Conservation (phyloP, 2,888 invertebrate genomes). For the Nebria salina region DNA sequence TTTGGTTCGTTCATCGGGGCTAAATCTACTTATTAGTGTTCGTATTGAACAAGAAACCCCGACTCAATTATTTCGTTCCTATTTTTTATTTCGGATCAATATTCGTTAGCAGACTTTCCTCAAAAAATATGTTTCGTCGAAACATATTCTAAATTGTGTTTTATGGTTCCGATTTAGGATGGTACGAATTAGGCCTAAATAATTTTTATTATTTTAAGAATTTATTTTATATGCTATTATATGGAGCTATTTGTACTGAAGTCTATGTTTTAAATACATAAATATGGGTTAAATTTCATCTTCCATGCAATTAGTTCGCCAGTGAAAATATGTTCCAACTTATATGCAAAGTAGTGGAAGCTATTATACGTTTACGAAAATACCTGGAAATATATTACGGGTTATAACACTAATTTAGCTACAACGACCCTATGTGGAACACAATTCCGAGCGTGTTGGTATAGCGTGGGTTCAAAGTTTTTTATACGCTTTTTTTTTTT, state of each 20-base stretch:
- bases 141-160: too few species aligned
- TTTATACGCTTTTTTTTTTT: not conserved
- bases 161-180: too few species aligned
- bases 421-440: not conserved
- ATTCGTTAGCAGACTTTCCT: not conserved
- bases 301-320: constrained; percentile 7
- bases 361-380: constrained; percentile 22
- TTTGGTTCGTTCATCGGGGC: constrained; percentile 5
- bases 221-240: not conserved
- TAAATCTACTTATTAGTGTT: constrained; percentile 26
- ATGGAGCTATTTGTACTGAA: not conserved
- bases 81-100: not conserved
- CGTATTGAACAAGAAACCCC: constrained; percentile 8
- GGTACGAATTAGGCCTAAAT: too few species aligned
- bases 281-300: constrained; percentile 19
- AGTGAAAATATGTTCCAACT: constrained; percentile 20
- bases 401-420: constrained; percentile 22
- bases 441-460: constrained; percentile 11
- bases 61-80: not conserved
- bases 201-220: not conserved
- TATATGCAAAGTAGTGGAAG: constrained; percentile 19
- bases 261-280: not conserved
- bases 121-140: too few species aligned
- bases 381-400: constrained; percentile 26
- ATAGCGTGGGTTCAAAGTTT: not conserved